Base-by-base conservation (phyloP, 64 coral and sea anemone species). In the Stylophora pistillata region DNA sequence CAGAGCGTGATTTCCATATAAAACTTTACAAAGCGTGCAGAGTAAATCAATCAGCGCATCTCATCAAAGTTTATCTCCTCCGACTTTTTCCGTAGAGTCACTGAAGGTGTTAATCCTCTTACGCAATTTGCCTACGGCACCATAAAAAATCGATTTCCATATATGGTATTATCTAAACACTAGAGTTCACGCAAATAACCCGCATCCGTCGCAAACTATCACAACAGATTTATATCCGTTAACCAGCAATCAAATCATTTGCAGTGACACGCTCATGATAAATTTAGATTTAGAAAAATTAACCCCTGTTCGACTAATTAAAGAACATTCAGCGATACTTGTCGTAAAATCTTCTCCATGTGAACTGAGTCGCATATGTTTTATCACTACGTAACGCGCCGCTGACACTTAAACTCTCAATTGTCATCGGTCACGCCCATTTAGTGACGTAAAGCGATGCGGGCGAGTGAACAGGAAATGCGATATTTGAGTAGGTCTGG, bases 61-160 rank as follows among this genome's bases (percentile, higher is more conserved):
- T 41, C 6, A 41, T 41, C 37, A 41, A 41, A 6, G 37, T 41
- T 41, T 6, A 41, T 41, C 37, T 41, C 37, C 37, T 3, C 37
- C 37, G 37, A 41, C 37, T 2, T 41, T 41, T 41, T 41, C 37
- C 37, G 37, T 41, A 3, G 2, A 41, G 37, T 6, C 0, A 66
- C 61, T 20, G 61, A 64, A 64, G 5, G 17, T 17, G 17, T 64
- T 7, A 59, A 15, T 15, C 13, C 17, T 59, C 12, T 15, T 59
- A 18, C 58, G 17, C 12, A 59, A n/a, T 3, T 66, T 27, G n/a
- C 21, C 10, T 18, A 66, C 63, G 63, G 1, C 21, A 9, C n/a
- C 75, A 53, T 29, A 28, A 18, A 14, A 78, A 78, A 78, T 78
- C 75, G 52, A 57, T 78, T 76, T 56, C 75, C 75, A 27, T 56